Percentiles rank a stretch among this genome's conserved stretches.
Evolutionary conservation across 2,888 invertebrate species (phyloP).

Genomic region (Epinotia nisella): DNA sequence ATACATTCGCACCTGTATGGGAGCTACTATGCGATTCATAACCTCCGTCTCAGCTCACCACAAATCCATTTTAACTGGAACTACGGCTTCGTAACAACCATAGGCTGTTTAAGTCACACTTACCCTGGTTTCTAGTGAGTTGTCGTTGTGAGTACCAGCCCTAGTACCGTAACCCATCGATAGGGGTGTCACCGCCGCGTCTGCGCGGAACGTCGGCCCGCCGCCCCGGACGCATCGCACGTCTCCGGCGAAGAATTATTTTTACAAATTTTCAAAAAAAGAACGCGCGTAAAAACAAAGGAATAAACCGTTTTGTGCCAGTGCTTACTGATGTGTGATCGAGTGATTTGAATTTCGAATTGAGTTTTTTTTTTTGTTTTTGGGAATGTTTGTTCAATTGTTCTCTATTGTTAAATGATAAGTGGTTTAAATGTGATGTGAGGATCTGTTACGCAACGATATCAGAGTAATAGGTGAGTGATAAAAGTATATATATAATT

Average conservation of each 20-base stretch:
- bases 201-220: slow-evolving; percentile 65
- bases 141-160: background rate
- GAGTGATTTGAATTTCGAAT: slow-evolving; percentile 8
- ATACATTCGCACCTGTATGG: slow-evolving; percentile 36
- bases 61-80: background rate
- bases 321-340: slow-evolving; percentile 26
- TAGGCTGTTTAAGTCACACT: background rate
- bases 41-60: background rate
- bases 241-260: slow-evolving; percentile 47
- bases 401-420: slow-evolving; percentile 21
- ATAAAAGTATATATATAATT: background rate
- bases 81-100: background rate
- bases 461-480: slow-evolving; percentile 21
- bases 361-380: slow-evolving; percentile 13
- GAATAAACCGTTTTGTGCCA: slow-evolving; percentile 12
- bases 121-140: background rate
- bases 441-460: slow-evolving; percentile 26
- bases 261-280: slow-evolving; percentile 31
- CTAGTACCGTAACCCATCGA: slow-evolving; percentile 59
- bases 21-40: background rate
- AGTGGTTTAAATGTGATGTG: slow-evolving; percentile 24
- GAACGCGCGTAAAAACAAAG: slow-evolving; percentile 12
- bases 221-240: slow-evolving; percentile 59
- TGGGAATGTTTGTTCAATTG: slow-evolving; percentile 25
- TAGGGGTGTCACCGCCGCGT: slow-evolving; percentile 73